Conservation (phyloP, 2,888 invertebrate genomes). For the Onchidella celtica region DNA sequence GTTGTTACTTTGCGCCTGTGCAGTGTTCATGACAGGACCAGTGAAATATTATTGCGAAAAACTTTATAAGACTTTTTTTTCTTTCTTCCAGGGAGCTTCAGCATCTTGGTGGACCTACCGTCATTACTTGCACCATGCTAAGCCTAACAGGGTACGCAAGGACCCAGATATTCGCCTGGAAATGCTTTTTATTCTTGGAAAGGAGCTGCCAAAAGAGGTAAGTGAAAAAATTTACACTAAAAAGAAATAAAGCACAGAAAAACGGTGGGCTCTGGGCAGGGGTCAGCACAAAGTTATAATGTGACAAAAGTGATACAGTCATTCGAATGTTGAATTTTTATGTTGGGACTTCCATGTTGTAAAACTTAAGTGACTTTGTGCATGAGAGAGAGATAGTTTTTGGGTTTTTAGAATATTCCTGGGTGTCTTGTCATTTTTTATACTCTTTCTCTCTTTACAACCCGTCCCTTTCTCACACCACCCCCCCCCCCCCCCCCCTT, state of each 20-base stretch:
- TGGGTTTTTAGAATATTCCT: too few species aligned
- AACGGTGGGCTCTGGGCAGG: too few species aligned
- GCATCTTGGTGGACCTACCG: slow-evolving; percentile 79
- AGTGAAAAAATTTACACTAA: not conserved
- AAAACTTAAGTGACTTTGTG: not conserved
- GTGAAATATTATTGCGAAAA: not conserved
- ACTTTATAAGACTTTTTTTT: not conserved
- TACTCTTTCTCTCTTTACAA: too few species aligned
- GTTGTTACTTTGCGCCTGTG: too few species aligned
- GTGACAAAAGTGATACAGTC: too few species aligned
- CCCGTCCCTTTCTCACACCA: too few species aligned
- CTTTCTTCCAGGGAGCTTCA: slow-evolving; percentile 73
- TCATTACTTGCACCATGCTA: slow-evolving; percentile 78
- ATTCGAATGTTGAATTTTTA: too few species aligned
- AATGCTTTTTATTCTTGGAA: slow-evolving; percentile 75
- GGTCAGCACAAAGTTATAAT: too few species aligned
- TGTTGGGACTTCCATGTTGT: not conserved
- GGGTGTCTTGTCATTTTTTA: too few species aligned
- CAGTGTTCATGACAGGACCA: too few species aligned
- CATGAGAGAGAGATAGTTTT: too few species aligned
- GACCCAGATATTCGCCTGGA: slow-evolving; percentile 77
- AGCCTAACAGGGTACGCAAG: slow-evolving; percentile 76
- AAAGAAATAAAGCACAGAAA: not conserved
- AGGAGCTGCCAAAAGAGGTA: slow-evolving; percentile 66
- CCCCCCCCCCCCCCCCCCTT: too few species aligned